Conservation (phyloP, 37 sponge, comb jelly and placozoan species). For the Agelas oroides region DNA sequence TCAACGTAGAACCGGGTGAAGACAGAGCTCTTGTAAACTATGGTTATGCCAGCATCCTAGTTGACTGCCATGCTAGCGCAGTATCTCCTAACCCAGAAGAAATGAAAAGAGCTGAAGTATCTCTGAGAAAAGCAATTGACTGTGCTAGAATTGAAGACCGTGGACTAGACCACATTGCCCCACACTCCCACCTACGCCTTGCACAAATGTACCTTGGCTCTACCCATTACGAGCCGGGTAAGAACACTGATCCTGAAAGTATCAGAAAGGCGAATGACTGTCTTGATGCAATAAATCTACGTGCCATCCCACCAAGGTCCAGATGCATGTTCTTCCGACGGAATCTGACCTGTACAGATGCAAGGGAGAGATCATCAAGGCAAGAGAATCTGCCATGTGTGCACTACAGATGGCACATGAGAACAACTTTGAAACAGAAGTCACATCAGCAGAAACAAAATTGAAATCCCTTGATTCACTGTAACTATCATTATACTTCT, state of each 20-base stretch:
- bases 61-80: not conserved
- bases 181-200: conserved; percentile 1
- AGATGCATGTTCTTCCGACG: not conserved
- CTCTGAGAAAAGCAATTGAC: not conserved
- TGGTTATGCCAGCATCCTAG: not conserved
- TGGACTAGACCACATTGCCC: conserved; percentile 5
- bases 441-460: not conserved
- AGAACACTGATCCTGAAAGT: not conserved
- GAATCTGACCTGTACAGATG: conserved; percentile 1
- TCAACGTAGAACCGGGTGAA: not conserved
- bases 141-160: conserved; percentile 6
- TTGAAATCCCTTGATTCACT: no score
- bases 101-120: not conserved
- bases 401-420: not conserved
- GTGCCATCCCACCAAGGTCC: not conserved
- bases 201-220: conserved; percentile 17
- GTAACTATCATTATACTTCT: no score
- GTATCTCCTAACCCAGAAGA: not conserved
- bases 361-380: not conserved
- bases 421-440: not conserved
- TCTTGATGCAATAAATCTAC: not conserved
- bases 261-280: not conserved
- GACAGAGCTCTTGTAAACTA: conserved; percentile 1
- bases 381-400: not conserved
- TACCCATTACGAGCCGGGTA: conserved; percentile 10